Evolutionary conservation across 64 coral and sea anemone genomes (phyloP), one percentile per base, ranked within the genome.

Genomic region (Montipora cactus): DNA sequence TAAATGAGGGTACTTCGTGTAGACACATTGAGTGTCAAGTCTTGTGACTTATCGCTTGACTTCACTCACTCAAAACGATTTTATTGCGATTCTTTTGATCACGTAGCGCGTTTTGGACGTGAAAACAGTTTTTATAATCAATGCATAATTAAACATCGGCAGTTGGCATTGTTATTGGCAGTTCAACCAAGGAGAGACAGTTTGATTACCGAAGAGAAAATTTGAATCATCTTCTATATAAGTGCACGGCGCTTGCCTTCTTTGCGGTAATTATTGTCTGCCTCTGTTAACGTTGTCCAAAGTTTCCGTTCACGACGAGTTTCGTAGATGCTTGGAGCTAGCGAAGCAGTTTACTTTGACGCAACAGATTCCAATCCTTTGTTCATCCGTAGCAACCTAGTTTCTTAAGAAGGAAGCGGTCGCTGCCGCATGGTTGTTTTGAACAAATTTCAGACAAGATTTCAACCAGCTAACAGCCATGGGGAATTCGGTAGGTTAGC

Each of bases 61-160:
- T 68, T 12, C 59, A 19, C 5, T 67, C 8, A 37, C 1, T 7
- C 61, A 9, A 46, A 46, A 19, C n/a, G 55, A 44, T 10, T 28
- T 82, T 37, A 44, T 81, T 81, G 21, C 2, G 37, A 61, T 81
- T 59, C 19, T n/a, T 18, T 84, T 37, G 1, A 68, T 84, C 67
- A 84, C 81, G 59, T 84, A 84, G 81, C 58, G 59, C 67, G 81
- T 84, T 84, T 84, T 84, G 81, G 18, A 59, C 61, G 47, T 47
- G 81, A 49, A 67, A 58, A 57, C 37, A 37, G 37, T 37, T 37
- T 37, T 37, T 37, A 37, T 37, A 37, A 37, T 37, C 37, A 37
- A 37, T 37, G 37, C 1, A 37, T 37, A 37, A 37, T 37, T 37
- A 37, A 37, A 37, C 37, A 37, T 9, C 13, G n/a, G 15, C 28